phyloP scores from a whole-genome alignment of 2,888 invertebrate species.

The Eueremaeus valkanovi region DNA sequence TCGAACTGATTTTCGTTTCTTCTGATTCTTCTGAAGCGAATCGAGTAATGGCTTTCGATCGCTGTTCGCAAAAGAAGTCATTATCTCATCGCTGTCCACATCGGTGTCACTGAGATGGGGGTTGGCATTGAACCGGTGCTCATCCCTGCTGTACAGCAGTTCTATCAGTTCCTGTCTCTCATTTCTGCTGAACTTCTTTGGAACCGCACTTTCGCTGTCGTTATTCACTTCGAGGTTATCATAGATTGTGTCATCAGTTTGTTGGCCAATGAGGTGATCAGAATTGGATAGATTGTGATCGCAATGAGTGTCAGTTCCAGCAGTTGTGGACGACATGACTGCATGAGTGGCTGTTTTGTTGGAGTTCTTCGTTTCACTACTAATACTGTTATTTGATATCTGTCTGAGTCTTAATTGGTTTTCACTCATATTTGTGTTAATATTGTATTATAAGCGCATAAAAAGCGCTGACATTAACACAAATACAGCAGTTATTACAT shows the following conservation, averaged over 20 bases:
- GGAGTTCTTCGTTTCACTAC: not conserved
- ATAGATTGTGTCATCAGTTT: too few species aligned
- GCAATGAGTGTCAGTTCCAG: not conserved
- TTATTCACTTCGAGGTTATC: not conserved
- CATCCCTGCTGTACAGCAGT: not conserved
- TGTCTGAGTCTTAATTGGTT: not conserved
- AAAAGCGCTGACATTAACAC: slow-evolving; percentile 15
- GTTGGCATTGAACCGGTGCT: not conserved
- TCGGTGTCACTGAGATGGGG: not conserved
- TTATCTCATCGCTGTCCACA: not conserved
- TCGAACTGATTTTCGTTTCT: not conserved
- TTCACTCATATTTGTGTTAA: slow-evolving; percentile 17
- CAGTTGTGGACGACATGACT: not conserved
- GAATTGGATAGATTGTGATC: not conserved
- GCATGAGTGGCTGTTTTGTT: not conserved
- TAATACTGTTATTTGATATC: not conserved
- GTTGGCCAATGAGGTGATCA: not conserved
- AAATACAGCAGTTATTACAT: too few species aligned
- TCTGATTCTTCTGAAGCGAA: not conserved
- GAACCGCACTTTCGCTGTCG: not conserved
- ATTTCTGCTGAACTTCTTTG: not conserved
- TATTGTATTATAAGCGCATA: not conserved
- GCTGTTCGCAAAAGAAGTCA: not conserved
- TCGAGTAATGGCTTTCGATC: not conserved
- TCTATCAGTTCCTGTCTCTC: not conserved